Evolutionary conservation across 2,888 invertebrate genomes (phyloP).

Genomic region (Lamellibrachia columna): DNA sequence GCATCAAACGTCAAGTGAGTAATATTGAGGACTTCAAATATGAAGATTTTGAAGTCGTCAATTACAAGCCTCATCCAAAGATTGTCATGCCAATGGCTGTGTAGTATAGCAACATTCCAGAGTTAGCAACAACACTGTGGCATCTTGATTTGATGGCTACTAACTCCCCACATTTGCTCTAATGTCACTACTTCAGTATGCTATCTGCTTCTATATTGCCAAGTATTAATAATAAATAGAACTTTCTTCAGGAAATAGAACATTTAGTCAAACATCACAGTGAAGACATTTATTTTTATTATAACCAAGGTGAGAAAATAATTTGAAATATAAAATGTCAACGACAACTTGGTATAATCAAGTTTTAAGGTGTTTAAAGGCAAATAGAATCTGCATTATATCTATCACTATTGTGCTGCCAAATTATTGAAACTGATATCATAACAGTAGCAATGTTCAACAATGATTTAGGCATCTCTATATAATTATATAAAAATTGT

Average conservation of each 20-base stretch:
- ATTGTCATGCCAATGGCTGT: conserved; percentile 92
- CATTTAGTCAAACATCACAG: not conserved
- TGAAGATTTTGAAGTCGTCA: conserved; percentile 86
- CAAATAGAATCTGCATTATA: no score
- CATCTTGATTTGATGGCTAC: not conserved
- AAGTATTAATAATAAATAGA: not conserved
- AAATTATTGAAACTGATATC: no score
- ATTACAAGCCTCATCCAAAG: conserved; percentile 88
- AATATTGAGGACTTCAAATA: conserved; percentile 85
- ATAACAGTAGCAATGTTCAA: no score
- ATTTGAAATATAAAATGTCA: no score
- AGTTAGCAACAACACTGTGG: not conserved
- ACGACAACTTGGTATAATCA: no score
- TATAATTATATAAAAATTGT: no score
- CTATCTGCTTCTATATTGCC: not conserved
- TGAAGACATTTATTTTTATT: no score
- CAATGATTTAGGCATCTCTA: no score
- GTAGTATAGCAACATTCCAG: conserved; percentile 32
- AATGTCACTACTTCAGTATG: not conserved
- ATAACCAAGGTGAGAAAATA: no score
- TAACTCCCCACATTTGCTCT: not conserved
- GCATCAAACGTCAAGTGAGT: conserved; percentile 77
- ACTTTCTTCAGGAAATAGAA: not conserved
- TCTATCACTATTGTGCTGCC: no score
- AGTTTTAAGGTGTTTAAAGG: no score